Conservation (phyloP, 92 coral and sea anemone species). For the Zoanthus sansibaricus region DNA sequence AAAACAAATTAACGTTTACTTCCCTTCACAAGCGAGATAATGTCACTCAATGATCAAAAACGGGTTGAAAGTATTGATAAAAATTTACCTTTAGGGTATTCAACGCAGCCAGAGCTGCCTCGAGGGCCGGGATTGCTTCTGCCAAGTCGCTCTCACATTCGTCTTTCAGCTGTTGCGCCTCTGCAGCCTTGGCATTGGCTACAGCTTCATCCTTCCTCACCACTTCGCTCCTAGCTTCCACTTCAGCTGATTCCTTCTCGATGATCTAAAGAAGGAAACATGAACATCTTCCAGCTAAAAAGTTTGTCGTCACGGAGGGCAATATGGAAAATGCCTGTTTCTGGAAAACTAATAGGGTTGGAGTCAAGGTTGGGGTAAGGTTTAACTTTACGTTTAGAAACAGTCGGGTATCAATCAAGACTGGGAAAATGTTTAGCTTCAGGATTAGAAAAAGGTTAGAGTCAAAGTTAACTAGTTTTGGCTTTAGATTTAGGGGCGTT, state of each 20-base stretch:
- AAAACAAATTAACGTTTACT: no score
- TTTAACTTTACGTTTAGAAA: no score
- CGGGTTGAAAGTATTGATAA: not conserved
- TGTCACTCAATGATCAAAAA: no score
- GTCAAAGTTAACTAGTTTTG: no score
- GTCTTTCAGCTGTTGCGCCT: constrained; percentile 94
- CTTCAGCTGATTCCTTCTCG: constrained; percentile 95
- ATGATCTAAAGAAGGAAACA: constrained; percentile 70
- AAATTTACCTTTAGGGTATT: constrained; percentile 93
- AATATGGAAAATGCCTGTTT: no score
- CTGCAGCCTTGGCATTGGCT: constrained; percentile 96
- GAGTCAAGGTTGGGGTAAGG: not conserved
- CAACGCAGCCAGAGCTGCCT: constrained; percentile 99
- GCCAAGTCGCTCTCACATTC: constrained; percentile 98
- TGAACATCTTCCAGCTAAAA: not conserved
- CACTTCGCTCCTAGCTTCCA: constrained; percentile 95
- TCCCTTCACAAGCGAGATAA: no score
- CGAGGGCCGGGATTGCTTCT: constrained; percentile 97
- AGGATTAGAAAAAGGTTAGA: no score
- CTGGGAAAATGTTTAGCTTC: no score
- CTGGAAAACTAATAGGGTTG: not conserved
- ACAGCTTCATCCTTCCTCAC: constrained; percentile 98
- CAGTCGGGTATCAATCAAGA: no score
- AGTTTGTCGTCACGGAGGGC: not conserved
- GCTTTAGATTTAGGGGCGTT: no score